A percentile compares a stretch with the other conserved stretches of the same genome.
These are phyloP conservation scores for Myopa tessellatipennis DNA, from an alignment of 2,888 invertebrate genomes.

Conservation along the genomic window DNA sequence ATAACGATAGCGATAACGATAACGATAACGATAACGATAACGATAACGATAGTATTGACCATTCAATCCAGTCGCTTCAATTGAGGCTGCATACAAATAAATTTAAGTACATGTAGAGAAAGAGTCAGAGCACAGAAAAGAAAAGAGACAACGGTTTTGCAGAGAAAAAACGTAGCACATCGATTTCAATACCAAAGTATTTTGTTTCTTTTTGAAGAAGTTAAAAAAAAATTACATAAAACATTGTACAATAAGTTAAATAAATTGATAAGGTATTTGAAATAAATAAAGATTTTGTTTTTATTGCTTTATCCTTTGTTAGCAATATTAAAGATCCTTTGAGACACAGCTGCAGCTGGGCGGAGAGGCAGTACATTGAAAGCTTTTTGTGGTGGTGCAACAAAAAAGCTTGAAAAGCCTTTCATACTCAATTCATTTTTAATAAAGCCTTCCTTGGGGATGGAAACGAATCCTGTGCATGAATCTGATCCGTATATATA, in stretches of 20 bases:
- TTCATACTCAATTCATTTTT: constrained; percentile 13
- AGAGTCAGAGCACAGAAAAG: constrained; percentile 34
- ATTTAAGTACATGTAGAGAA: constrained; percentile 27
- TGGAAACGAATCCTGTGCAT: background rate
- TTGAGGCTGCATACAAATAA: background rate
- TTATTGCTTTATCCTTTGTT: too few species aligned
- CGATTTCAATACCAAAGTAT: background rate
- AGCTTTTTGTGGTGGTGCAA: constrained; percentile 35
- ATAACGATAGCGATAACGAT: background rate
- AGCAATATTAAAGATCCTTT: background rate
- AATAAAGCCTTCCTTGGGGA: background rate
- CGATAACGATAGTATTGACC: background rate
- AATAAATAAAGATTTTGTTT: background rate
- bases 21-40: background rate
- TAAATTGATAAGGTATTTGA: background rate
- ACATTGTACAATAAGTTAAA: background rate
- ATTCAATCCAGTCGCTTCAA: constrained; percentile 22
- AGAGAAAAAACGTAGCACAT: constrained; percentile 44
- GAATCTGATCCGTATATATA: too few species aligned
- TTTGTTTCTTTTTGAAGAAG: background rate
- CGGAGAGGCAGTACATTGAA: background rate
- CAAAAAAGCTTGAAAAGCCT: constrained; percentile 13
- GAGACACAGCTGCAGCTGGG: background rate
- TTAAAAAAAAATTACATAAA: background rate
- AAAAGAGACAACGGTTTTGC: constrained; percentile 48